Conservation (phyloP, 2,113 vertebrate genomes). For the Irena cyanogastra region DNA sequence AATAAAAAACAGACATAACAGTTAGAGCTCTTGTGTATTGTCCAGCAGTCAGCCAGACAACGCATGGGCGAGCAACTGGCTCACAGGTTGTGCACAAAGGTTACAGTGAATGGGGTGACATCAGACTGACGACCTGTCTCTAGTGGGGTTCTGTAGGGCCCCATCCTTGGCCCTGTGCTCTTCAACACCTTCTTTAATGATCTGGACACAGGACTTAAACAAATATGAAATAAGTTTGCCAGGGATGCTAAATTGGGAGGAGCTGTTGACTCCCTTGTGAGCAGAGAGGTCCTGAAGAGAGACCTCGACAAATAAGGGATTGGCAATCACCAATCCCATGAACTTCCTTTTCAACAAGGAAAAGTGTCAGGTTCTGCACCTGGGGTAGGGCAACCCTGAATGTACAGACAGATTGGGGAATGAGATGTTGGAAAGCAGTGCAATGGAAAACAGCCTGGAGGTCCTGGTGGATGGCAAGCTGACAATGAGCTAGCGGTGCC, state of each 20-base stretch:
- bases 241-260: accelerated
- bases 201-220: accelerated
- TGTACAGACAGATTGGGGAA: neutral
- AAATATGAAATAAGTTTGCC: neutral
- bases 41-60: neutral
- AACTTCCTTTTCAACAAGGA: neutral
- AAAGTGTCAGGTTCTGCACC: accelerated
- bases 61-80: neutral
- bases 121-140: neutral
- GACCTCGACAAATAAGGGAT: neutral
- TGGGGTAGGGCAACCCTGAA: neutral
- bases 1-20: neutral
- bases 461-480: accelerated
- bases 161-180: neutral
- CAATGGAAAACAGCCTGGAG: accelerated
- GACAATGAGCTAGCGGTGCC: neutral
- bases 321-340: neutral
- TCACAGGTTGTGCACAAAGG: neutral
- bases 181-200: neutral
- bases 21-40: neutral
- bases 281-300: neutral
- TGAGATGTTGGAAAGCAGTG: neutral
- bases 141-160: neutral
- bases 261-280: neutral
- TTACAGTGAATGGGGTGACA: neutral